Evolutionary conservation across 2,797 vertebrate genomes (phyloP).

Genomic region (Vireo griseus): DNA sequence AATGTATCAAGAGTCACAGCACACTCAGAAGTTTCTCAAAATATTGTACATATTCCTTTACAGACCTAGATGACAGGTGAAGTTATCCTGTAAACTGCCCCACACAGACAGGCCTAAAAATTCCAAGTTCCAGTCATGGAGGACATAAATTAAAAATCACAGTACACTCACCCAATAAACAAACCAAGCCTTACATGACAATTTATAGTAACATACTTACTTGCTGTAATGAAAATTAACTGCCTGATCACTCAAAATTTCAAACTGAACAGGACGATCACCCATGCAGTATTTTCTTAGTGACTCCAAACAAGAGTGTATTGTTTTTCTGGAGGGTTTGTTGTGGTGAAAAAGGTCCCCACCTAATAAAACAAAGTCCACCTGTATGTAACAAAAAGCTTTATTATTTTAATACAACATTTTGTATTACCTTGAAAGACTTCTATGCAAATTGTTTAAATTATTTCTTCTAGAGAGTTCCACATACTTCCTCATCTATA

Average conservation of each 20-base stretch:
- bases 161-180: neutral
- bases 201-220: constrained; percentile 75
- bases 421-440: neutral
- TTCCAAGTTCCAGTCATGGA: neutral
- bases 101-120: neutral
- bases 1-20: neutral
- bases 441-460: neutral
- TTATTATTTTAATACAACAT: constrained; percentile 36
- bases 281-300: constrained; percentile 95
- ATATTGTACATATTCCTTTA: neutral
- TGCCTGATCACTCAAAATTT: constrained; percentile 93
- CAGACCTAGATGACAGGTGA: neutral
- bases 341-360: constrained; percentile 98
- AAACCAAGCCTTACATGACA: neutral
- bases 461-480: neutral
- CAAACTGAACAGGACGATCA: constrained; percentile 88
- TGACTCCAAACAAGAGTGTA: constrained; percentile 85
- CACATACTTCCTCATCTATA: neutral
- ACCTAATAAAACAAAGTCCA: constrained; percentile 94
- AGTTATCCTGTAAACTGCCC: neutral
- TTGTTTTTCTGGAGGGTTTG: constrained; percentile 90
- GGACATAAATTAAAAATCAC: neutral
- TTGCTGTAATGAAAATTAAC: constrained; percentile 93
- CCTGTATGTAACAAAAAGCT: constrained; percentile 78
- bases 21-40: neutral